phyloP scores from a whole-genome alignment of 2,113 vertebrate genomes.

The Ginglymostoma cirratum region DNA sequence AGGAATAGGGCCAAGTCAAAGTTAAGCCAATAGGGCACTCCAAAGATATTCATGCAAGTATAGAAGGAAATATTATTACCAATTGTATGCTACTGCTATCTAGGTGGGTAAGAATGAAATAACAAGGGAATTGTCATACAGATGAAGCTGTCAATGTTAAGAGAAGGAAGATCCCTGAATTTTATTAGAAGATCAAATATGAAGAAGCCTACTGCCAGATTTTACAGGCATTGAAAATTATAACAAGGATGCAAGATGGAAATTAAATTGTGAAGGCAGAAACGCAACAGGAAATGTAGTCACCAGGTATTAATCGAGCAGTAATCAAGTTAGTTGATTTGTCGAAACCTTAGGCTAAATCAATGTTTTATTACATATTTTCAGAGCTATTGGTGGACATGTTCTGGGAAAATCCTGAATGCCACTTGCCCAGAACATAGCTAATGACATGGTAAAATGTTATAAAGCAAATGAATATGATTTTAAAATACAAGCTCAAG shows the following conservation, averaged over 20 bases:
- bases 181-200: too few species aligned
- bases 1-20: background rate
- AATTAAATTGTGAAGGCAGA: background rate
- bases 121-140: too few species aligned
- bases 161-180: too few species aligned
- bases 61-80: background rate
- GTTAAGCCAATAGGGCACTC: background rate
- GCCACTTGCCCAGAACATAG: background rate
- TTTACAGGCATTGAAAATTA: too few species aligned
- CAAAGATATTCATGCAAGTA: background rate
- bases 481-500: background rate
- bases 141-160: too few species aligned
- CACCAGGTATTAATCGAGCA: background rate
- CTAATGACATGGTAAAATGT: background rate
- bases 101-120: background rate
- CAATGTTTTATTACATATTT: background rate
- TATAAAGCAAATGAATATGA: background rate
- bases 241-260: background rate
- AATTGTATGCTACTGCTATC: background rate
- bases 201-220: too few species aligned
- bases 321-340: background rate
- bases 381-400: background rate
- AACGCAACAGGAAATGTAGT: background rate
- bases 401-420: background rate
- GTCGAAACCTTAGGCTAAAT: background rate